phyloP scores from a whole-genome alignment of 2,888 invertebrate genomes.

The Nomada flava region DNA sequence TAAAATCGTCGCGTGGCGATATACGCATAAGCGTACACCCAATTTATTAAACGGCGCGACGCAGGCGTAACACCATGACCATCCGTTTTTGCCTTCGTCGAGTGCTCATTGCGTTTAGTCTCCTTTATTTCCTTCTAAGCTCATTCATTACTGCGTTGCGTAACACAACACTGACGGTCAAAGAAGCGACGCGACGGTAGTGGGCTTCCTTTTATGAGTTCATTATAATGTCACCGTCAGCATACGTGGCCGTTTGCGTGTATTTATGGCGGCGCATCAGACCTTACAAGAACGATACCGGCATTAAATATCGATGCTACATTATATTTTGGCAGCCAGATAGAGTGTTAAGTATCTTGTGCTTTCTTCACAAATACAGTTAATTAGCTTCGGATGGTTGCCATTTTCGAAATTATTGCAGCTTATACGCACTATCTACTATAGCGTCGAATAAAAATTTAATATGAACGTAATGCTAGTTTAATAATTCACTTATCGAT shows the following conservation, averaged over 20 bases:
- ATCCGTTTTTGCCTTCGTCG: not conserved
- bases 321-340: not conserved
- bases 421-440: no score
- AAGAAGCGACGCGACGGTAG: not conserved
- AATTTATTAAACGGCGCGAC: constrained; percentile 8
- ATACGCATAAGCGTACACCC: not conserved
- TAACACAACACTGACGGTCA: not conserved
- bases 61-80: not conserved
- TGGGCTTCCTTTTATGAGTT: not conserved
- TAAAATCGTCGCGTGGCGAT: not conserved
- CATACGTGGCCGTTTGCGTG: not conserved
- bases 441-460: no score
- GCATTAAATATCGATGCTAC: not conserved
- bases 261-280: constrained; percentile 1
- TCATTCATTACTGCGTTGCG: not conserved
- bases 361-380: not conserved
- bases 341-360: not conserved
- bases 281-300: not conserved
- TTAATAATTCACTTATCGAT: no score
- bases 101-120: no score
- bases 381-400: no score
- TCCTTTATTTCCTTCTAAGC: not conserved
- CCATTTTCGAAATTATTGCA: no score
- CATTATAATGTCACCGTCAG: constrained; percentile 11
- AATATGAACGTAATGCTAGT: no score